These are phyloP conservation scores for Pavo muticus DNA, from an alignment of 2,113 vertebrate genomes.

Conservation along the genomic window DNA sequence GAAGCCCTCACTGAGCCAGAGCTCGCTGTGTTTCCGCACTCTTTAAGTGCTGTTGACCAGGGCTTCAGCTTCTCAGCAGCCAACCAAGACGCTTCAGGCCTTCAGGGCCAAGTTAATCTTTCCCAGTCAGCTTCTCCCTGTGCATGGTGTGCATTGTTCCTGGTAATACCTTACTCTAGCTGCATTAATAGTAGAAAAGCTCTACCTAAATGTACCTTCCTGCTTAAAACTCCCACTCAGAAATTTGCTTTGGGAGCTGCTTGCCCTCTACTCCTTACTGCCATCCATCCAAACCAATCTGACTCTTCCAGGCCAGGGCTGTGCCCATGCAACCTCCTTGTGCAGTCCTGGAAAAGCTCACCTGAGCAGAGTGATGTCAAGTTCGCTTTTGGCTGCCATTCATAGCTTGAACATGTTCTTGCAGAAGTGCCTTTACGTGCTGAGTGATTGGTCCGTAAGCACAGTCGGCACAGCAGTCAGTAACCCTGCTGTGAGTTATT, in stretches of 20 bases:
- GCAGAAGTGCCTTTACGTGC: neutral
- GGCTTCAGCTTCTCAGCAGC: neutral
- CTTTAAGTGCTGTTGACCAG: neutral
- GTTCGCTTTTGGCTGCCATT: neutral
- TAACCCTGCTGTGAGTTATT: neutral
- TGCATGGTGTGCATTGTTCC: neutral
- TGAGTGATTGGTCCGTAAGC: neutral
- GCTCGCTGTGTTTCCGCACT: neutral
- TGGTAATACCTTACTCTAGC: neutral
- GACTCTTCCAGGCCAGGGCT: neutral
- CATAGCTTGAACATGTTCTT: neutral
- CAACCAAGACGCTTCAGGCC: neutral
- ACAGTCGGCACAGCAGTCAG: neutral
- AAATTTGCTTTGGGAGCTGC: neutral
- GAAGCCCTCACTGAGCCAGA: neutral
- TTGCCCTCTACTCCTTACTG: neutral
- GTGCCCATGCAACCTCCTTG: fast-evolving
- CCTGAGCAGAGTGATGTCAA: fast-evolving
- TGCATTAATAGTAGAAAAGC: neutral
- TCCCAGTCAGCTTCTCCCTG: neutral
- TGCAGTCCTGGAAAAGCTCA: neutral
- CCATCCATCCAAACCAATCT: neutral
- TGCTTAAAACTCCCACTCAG: neutral
- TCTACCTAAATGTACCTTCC: neutral
- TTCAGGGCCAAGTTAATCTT: neutral